Evolutionary conservation across 2,888 invertebrate species (phyloP), one percentile per base, ranked within the genome.

Genomic region (Heterodera filipjevi): DNA sequence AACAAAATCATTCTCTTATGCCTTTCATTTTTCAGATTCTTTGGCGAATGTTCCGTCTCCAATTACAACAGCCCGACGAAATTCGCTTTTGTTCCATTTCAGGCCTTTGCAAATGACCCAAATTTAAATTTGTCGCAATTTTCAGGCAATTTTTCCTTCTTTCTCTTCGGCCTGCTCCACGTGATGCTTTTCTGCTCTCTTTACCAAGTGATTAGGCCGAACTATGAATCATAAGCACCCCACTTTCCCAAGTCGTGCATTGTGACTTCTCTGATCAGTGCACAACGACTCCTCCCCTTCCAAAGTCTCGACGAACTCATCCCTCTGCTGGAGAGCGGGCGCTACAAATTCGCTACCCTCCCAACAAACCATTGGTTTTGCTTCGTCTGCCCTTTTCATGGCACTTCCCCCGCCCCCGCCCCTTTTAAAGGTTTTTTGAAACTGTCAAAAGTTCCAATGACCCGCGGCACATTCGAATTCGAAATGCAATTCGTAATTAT

Each of bases 21-120:
- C 8, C 39, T 8, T 64, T 22, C 12, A 64, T 27, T 68, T 35
- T 19, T 19, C 68, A 68, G 68, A 33, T 68, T 16, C 33, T 68
- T 33, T 68, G 68, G 68, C 68, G 68, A 22, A 68, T 68, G 68
- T 68, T 32, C 16, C 68, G 68, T 33, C 33, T 68, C 22, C 68
- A 68, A 35, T 32, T 68, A 3, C 68, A 68, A 68, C 68, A 68
- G 22, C 68, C 68, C 14, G 68, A 33, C 22, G 68, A 22, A 1
- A 32, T 68, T 32, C 3, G 33, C 35, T 68, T 68, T 27, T 22
- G 22, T 35, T 32, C 68, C 68, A 33, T 68, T 32, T 68, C 68
- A 22, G 68, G 68, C 19, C 66, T 3, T 64, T 64, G n/a, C n/a
- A n/a, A n/a, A n/a, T 12, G 12, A 10, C 27, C 59, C 8, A 59